Percentiles rank a stretch among this genome's conserved stretches.
Evolutionary conservation across 2,888 invertebrate genomes (phyloP).

Genomic region (Azorinus chamasolen): DNA sequence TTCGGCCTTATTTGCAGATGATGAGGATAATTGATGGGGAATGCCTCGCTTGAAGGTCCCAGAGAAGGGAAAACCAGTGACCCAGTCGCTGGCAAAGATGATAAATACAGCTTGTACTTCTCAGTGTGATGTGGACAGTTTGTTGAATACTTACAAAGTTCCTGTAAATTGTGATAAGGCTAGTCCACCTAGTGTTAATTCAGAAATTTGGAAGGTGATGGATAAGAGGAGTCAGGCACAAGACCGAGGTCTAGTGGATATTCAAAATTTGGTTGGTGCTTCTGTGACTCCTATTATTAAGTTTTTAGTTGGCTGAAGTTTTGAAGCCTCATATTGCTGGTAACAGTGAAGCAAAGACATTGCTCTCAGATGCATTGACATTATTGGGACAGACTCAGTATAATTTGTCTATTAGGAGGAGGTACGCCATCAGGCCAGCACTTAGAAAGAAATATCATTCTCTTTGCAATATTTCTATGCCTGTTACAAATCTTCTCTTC

Average conservation of each 20-base stretch:
- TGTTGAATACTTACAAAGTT: constrained; percentile 17
- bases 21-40: constrained; percentile 8
- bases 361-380: constrained; percentile 15
- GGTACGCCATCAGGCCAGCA: constrained; percentile 16
- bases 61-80: constrained; percentile 8
- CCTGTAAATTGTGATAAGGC: constrained; percentile 24
- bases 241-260: constrained; percentile 19
- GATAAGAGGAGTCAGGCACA: constrained; percentile 17
- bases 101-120: constrained; percentile 32
- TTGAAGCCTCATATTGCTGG: constrained; percentile 1
- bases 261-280: constrained; percentile 23
- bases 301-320: constrained; percentile 9
- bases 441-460: constrained; percentile 31
- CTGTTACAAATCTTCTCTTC: constrained; percentile 8
- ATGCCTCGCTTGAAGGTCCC: constrained; percentile 12
- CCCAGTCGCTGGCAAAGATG: constrained; percentile 13
- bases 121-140: constrained; percentile 19
- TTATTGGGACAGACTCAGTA: constrained; percentile 29
- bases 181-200: constrained; percentile 19
- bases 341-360: constrained; percentile 1
- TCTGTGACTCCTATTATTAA: constrained; percentile 17
- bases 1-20: constrained; percentile 6
- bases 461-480: no score
- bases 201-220: constrained; percentile 31
- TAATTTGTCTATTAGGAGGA: constrained; percentile 16